phyloP scores from a whole-genome alignment of 2,113 vertebrate genomes.

The Peromyscus leucopus region DNA sequence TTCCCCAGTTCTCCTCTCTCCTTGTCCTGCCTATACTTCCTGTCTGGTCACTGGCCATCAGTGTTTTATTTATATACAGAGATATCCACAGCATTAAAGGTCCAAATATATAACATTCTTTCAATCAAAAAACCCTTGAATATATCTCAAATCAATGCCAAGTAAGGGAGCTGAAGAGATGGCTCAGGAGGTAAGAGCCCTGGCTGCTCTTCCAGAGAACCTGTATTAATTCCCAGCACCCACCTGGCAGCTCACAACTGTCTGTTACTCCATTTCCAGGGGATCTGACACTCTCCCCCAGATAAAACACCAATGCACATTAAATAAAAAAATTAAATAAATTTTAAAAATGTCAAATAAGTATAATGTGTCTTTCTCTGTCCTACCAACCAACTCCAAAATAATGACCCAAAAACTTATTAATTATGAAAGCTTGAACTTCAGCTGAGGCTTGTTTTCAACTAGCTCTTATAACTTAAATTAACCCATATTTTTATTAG shows the following conservation, averaged over 20 bases:
- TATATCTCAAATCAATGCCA: slow-evolving; percentile 37
- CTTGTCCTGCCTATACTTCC: too few relatives aligned
- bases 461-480: background rate
- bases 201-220: background rate
- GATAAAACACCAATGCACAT: background rate
- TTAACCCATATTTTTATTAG: background rate
- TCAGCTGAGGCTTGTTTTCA: background rate
- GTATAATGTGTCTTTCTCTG: background rate
- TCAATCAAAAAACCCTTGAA: slow-evolving; percentile 19
- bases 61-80: too few relatives aligned
- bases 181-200: background rate
- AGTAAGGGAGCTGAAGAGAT: background rate
- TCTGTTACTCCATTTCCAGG: background rate
- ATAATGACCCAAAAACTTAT: background rate
- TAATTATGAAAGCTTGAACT: background rate
- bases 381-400: background rate
- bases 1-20: too few relatives aligned
- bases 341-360: background rate
- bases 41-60: too few relatives aligned
- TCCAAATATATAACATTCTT: background rate
- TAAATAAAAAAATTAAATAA: background rate
- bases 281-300: background rate
- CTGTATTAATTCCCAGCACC: background rate
- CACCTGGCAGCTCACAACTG: background rate
- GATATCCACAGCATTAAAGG: too few relatives aligned